Base-by-base conservation (phyloP, 1,140 invertebrate species). In the Branchinecta lindahli region DNA sequence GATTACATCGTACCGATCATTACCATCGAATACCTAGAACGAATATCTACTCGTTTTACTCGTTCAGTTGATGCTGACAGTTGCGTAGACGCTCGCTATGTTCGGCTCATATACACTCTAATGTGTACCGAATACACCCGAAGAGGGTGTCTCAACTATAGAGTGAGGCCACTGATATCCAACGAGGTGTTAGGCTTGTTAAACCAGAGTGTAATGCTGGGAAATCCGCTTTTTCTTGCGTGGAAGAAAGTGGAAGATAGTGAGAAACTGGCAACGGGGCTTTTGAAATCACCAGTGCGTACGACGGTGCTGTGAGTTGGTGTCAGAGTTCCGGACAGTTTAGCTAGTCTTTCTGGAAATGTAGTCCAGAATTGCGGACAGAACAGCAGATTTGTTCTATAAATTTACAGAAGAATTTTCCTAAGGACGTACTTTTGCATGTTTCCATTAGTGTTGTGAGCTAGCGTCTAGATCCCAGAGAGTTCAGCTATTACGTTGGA, bases 1-100 rank as follows among this genome's bases (percentile, higher is more conserved):
- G 68, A 69, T 69, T 69, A 33, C 20, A 69, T 69, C 44, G 68
- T 69, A 9, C 68, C 68, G n/a, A 45, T 69, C 10, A 10, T 69
- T 15, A 69, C 68, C 18, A 45, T 15, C 12, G 68, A 46, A 20
- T 69, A 69, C 20, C 44, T 69, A n/a, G 18, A 18, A n/a, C 20
- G 46, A 45, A 69, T 69, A 3, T 69, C 44, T 33, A n/a, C 8
- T 7, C 44, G 18, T 61, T 61, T 61, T 20, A 20, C 18, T 20
- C 52, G 18, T 12, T 61, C 52, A 61, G 18, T 61, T 61, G 52
- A 61, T 61, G 12, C 52, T 1, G 52, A 61, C 52, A 61, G 18
- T 61, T 61, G 52, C 52, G 12, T 61, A 12, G 68, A 69, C 44
- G 68, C 68, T 7, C 44, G 20, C 12, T 69, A 69, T 20, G 18